Base-by-base conservation (phyloP, 2,888 invertebrate genomes). In the Phymatocera aterrima region DNA sequence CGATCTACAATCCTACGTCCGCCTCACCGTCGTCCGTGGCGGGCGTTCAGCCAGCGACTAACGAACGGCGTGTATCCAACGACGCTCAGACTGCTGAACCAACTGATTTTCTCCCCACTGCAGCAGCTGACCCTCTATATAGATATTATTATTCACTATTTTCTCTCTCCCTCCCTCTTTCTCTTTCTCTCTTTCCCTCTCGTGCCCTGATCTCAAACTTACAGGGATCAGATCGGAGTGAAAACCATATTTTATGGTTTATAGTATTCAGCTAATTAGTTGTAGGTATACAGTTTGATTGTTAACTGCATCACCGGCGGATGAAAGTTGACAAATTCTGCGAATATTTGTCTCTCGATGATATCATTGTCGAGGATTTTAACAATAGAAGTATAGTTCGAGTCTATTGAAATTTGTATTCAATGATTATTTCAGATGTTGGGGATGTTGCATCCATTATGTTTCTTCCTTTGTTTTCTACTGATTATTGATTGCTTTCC, bases 11-110 rank as follows among this genome's bases (percentile, higher is more conserved):
- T 51, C 18, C n/a, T 28, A 57, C 24, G 3, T 24, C 75, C 57
- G 68, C 51, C 31, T 28, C 34, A 21, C 43, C 79, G 79, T 82
- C 80, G 75, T 61, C 57, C 70, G 78, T 70, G 85, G 81, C 83
- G 87, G 88, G 86, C 88, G 86, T 83, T 85, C 87, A 85, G 85
- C 88, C 86, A 86, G 85, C 87, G 87, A 89, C 89, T 89, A 86
- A 84, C 81, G 79, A 82, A 78, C 74, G 80, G 68, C 46, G 68
- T 43, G 43, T 24, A n/a, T 21, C 51, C 34, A 21, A 64, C 78
- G 72, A 72, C 77, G 72, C 61, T 68, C 80, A 54, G 72, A 51
- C 18, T 12, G 46, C 68, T 43, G 61, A 46, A 68, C 68, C 72
- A 51, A 72, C 72, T 51, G 72, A 72, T 72, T 54, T 75, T 68